Evolutionary conservation across 2,113 vertebrate species (phyloP).

Genomic region (Rutilus rutilus): DNA sequence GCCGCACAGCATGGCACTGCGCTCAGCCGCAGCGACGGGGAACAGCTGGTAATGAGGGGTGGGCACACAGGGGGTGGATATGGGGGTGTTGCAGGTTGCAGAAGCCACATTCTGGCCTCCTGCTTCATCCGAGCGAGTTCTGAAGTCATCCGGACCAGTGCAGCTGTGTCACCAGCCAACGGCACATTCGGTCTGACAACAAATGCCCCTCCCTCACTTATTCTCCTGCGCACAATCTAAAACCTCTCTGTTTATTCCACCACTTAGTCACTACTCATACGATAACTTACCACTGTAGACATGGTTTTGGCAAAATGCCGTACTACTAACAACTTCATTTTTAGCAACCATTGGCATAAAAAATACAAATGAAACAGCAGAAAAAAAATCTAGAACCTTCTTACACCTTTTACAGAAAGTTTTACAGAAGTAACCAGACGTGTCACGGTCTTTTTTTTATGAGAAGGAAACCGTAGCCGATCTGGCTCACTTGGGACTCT

Average conservation of each 20-base stretch:
- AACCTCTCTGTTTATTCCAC: slow-evolving; percentile 22
- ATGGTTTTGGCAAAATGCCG: background rate
- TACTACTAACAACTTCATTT: background rate
- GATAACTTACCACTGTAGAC: background rate
- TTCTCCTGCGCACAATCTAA: slow-evolving; percentile 22
- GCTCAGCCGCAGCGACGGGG: slow-evolving; percentile 48
- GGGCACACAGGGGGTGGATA: slow-evolving; percentile 41
- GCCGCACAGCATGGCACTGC: slow-evolving; percentile 47
- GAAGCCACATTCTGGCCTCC: slow-evolving; percentile 48
- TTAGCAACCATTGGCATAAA: background rate
- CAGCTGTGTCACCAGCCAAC: slow-evolving; percentile 58
- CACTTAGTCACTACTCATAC: background rate
- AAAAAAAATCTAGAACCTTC: background rate
- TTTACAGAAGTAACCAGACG: background rate
- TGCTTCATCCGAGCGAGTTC: slow-evolving; percentile 48
- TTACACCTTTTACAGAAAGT: background rate
- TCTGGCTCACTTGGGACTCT: background rate
- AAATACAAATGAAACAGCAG: background rate
- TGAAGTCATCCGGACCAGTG: slow-evolving; percentile 61
- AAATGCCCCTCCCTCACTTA: slow-evolving; percentile 18
- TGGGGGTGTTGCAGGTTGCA: slow-evolving; percentile 19
- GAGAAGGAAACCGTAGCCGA: background rate
- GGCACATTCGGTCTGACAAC: slow-evolving; percentile 58
- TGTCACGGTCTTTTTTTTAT: background rate
- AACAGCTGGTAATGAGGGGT: slow-evolving; percentile 59